phyloP scores from a whole-genome alignment of 2,888 invertebrate species.

The Elysia crispata region DNA sequence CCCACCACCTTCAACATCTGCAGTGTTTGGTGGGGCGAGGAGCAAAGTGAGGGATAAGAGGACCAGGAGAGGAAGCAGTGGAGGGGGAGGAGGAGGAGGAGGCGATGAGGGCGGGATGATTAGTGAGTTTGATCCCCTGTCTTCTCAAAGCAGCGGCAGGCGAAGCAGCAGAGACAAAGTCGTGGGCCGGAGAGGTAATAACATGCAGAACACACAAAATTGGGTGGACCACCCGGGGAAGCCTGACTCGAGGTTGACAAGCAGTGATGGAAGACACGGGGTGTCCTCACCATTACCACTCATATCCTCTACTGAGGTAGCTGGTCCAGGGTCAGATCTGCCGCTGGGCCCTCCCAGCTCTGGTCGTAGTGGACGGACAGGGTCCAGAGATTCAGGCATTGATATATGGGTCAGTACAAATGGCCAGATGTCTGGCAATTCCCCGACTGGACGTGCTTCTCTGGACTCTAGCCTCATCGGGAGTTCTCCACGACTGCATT shows the following conservation, averaged over 20 bases:
- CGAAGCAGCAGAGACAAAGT: conserved; percentile 26
- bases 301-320: background rate
- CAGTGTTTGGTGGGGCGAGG: conserved; percentile 29
- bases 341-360: conserved; percentile 4
- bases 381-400: conserved; percentile 46
- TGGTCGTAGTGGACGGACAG: background rate
- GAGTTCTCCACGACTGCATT: background rate
- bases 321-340: background rate
- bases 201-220: background rate
- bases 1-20: conserved; percentile 10
- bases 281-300: background rate
- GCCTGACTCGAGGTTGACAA: background rate
- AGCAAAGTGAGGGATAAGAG: conserved; percentile 44
- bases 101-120: conserved; percentile 10
- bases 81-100: conserved; percentile 15
- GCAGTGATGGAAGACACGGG: background rate
- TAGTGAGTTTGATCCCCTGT: conserved; percentile 37
- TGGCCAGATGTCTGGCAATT: conserved; percentile 49
- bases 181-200: background rate
- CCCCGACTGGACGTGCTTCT: conserved; percentile 31
- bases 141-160: background rate
- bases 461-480: conserved; percentile 35
- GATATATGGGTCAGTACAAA: conserved; percentile 53
- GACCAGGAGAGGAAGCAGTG: conserved; percentile 21
- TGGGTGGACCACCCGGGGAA: background rate